phyloP scores from a whole-genome alignment of 2,113 vertebrate genomes.

The Takifugu flavidus region DNA sequence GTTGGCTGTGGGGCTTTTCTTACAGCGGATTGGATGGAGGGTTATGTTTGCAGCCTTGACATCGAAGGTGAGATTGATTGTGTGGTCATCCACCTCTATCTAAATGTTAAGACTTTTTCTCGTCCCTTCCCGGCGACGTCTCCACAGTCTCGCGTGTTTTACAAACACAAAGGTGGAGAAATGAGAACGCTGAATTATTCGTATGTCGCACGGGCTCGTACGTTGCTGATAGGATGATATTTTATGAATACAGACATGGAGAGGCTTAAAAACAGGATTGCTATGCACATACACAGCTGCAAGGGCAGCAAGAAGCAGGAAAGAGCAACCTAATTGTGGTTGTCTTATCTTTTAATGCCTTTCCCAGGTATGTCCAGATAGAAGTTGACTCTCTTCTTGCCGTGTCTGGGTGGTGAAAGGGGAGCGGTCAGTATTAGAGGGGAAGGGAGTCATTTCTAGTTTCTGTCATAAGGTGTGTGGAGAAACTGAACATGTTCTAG shows the following conservation, averaged over 20 bases:
- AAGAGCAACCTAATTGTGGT: conserved; percentile 68
- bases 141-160: conserved; percentile 14
- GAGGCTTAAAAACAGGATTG: conserved; percentile 49
- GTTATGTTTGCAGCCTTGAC: conserved; percentile 25
- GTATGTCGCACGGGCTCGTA: conserved; percentile 33
- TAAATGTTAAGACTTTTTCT: conserved; percentile 57
- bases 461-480: conserved; percentile 70
- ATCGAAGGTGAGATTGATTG: conserved; percentile 49
- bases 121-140: conserved; percentile 27
- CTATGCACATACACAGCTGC: conserved; percentile 33
- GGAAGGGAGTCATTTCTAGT: conserved; percentile 68
- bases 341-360: conserved; percentile 72
- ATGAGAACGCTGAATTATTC: conserved; percentile 35
- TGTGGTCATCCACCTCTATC: conserved; percentile 55
- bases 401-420: conserved; percentile 37
- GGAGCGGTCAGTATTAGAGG: conserved; percentile 62
- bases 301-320: conserved; percentile 38
- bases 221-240: conserved; percentile 39
- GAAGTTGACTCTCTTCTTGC: conserved; percentile 65
- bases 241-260: conserved; percentile 51
- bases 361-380: conserved; percentile 59
- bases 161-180: conserved; percentile 15
- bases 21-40: conserved; percentile 37
- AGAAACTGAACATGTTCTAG: conserved; percentile 35
- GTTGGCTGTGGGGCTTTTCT: conserved; percentile 40